Percentiles rank a stretch among this genome's conserved stretches.
Conservation (phyloP, 2,797 vertebrate genomes). For the Spondyliosoma cantharus region DNA sequence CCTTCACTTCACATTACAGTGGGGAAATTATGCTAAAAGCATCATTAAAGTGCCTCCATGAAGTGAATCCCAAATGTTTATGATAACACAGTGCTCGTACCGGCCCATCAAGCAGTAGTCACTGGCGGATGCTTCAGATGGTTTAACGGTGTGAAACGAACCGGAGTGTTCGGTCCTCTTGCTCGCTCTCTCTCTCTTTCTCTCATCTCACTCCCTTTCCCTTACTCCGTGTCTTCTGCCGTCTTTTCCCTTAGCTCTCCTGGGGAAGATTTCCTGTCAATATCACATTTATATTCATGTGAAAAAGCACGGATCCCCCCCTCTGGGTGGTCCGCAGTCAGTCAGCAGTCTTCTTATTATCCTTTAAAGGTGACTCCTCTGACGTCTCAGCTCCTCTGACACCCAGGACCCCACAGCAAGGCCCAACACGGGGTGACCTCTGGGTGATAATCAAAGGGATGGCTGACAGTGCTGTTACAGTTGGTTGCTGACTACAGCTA, state of each 20-base stretch:
- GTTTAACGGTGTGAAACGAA: slow-evolving; percentile 63
- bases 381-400: slow-evolving; percentile 55
- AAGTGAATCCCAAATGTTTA: slow-evolving; percentile 79
- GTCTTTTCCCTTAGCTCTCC: slow-evolving; percentile 60
- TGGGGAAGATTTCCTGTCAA: slow-evolving; percentile 73
- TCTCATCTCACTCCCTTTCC: slow-evolving; percentile 49
- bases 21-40: slow-evolving; percentile 76
- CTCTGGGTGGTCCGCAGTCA: slow-evolving; percentile 72
- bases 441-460: slow-evolving; percentile 73
- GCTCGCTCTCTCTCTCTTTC: slow-evolving; percentile 43
- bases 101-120: slow-evolving; percentile 64
- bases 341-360: slow-evolving; percentile 78
- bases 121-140: slow-evolving; percentile 60
- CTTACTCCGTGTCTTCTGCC: slow-evolving; percentile 43
- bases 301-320: slow-evolving; percentile 59
- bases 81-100: slow-evolving; percentile 59
- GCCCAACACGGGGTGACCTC: slow-evolving; percentile 71
- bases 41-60: slow-evolving; percentile 75
- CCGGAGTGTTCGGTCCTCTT: slow-evolving; percentile 36
- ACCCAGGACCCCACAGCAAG: slow-evolving; percentile 52
- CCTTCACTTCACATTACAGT: slow-evolving; percentile 72
- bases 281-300: slow-evolving; percentile 82
- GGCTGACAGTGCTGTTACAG: slow-evolving; percentile 67
- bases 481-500: slow-evolving; percentile 70
- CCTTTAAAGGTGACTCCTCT: slow-evolving; percentile 80